Evolutionary conservation across 2,888 invertebrate species (phyloP).

Genomic region (Pogonocherus hispidulus): DNA sequence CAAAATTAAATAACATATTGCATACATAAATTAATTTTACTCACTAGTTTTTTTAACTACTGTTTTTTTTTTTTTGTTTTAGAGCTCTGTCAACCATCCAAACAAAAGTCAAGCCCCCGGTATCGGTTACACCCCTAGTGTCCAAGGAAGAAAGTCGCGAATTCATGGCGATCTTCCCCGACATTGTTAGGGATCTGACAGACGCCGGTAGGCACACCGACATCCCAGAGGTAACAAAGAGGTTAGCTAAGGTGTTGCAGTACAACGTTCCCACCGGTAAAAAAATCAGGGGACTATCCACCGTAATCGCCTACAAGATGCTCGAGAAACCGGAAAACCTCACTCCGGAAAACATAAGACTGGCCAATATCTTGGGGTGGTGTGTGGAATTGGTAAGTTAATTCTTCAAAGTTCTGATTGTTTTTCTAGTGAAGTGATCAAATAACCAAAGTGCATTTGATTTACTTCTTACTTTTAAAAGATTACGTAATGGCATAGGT

Average conservation of each 20-base stretch:
- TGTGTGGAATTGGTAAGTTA: slow-evolving; percentile 94
- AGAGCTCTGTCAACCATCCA: slow-evolving; percentile 75
- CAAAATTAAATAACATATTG: no score
- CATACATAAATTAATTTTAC: no score
- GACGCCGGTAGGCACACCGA: slow-evolving; percentile 82
- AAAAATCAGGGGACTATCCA: slow-evolving; percentile 83
- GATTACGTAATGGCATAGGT: no score
- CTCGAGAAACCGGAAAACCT: slow-evolving; percentile 77
- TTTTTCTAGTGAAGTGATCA: neutral
- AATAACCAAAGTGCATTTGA: no score
- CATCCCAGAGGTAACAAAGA: slow-evolving; percentile 84
- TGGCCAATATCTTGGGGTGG: slow-evolving; percentile 92
- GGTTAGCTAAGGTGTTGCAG: slow-evolving; percentile 83
- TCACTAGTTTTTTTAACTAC: no score
- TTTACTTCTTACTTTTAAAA: no score
- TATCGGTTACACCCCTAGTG: slow-evolving; percentile 72
- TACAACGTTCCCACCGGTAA: slow-evolving; percentile 95
- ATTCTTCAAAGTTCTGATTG: neutral
- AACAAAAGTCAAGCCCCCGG: slow-evolving; percentile 74
- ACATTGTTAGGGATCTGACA: slow-evolving; percentile 86
- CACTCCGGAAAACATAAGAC: slow-evolving; percentile 82
- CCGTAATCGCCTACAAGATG: slow-evolving; percentile 82
- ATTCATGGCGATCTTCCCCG: slow-evolving; percentile 91
- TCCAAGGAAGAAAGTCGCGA: slow-evolving; percentile 88
- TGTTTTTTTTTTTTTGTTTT: slow-evolving; percentile 47